A percentile compares a stretch with the other conserved stretches of the same genome.
phyloP scores from a whole-genome alignment of 2,113 vertebrate genomes.

The Odobenus rosmarus region DNA sequence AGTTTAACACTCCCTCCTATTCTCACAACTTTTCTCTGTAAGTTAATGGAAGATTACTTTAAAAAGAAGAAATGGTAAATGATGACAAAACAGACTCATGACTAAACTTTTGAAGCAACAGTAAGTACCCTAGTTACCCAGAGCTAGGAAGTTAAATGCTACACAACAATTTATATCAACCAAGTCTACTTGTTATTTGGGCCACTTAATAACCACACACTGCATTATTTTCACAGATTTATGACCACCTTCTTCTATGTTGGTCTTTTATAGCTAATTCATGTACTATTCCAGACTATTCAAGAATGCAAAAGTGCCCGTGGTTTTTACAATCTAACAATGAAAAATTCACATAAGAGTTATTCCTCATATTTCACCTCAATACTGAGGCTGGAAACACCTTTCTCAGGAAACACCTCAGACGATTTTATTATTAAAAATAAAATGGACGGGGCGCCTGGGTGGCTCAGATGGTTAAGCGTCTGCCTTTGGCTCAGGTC shows the following conservation, averaged over 20 bases:
- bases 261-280: neutral
- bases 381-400: neutral
- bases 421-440: neutral
- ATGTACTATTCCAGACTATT: neutral
- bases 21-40: neutral
- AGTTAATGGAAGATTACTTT: neutral
- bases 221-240: slow-evolving; percentile 17
- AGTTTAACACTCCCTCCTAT: neutral
- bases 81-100: neutral
- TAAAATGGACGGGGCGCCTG: neutral
- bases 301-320: neutral
- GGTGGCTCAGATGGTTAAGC: too few species aligned
- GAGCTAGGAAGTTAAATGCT: neutral
- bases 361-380: neutral
- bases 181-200: neutral
- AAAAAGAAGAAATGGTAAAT: neutral
- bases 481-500: too few species aligned
- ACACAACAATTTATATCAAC: neutral
- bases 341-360: neutral
- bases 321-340: neutral
- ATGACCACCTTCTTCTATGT: neutral
- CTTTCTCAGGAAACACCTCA: neutral
- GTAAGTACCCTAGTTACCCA: neutral
- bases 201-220: neutral
- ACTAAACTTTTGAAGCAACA: neutral